Conservation (phyloP, 2,113 vertebrate species). For the Brachirus orientalis region DNA sequence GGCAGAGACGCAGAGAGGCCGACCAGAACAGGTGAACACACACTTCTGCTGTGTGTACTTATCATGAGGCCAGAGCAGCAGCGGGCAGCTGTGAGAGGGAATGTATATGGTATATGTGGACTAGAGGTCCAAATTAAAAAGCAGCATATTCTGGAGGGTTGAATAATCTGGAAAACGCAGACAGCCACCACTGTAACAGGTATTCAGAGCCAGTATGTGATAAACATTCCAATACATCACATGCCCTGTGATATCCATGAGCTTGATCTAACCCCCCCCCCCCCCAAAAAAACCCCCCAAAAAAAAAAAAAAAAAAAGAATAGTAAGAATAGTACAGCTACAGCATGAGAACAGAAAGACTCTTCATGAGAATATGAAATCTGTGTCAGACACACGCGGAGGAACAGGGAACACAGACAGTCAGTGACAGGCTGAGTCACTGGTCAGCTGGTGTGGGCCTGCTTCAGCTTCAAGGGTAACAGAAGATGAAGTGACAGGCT, state of each 20-base stretch:
- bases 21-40: slow-evolving; percentile 38
- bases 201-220: no score
- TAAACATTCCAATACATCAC: no score
- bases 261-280: no score
- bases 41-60: not conserved
- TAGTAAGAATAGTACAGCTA: not conserved
- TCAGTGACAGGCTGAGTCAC: slow-evolving; percentile 57
- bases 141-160: no score
- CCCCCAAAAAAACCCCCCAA: no score
- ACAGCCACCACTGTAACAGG: no score
- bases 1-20: slow-evolving; percentile 4
- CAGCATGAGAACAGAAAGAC: slow-evolving; percentile 28
- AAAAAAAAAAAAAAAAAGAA: no score
- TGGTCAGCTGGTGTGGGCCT: slow-evolving; percentile 58
- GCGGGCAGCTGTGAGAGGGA: slow-evolving; percentile 31
- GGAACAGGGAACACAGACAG: slow-evolving; percentile 17
- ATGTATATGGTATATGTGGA: not conserved
- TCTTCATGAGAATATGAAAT: slow-evolving; percentile 27
- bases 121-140: no score
- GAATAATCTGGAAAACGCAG: no score
- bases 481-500: slow-evolving; percentile 42
- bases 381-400: slow-evolving; percentile 28
- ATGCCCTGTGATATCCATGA: no score
- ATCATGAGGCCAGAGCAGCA: slow-evolving; percentile 1
- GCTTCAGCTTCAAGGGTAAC: slow-evolving; percentile 28